Evolutionary conservation across 2,797 vertebrate species (phyloP).

Genomic region (Diglossa cyanea): DNA sequence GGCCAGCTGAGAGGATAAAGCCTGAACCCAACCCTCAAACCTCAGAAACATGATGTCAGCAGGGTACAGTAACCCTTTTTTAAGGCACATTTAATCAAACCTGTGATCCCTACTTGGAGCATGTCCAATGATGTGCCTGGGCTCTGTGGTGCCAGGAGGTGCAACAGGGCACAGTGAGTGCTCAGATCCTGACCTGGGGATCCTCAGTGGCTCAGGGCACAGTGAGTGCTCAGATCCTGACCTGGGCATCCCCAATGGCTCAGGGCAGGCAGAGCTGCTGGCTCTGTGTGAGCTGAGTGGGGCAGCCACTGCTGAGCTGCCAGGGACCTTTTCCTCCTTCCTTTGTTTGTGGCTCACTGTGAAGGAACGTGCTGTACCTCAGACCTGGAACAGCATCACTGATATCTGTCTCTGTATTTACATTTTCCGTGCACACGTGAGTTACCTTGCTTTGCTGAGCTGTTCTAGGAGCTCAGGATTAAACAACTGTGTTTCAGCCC

Average conservation of each 20-base stretch:
- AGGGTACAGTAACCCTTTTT: neutral
- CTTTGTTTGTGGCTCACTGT: neutral
- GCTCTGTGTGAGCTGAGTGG: neutral
- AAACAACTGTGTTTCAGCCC: neutral
- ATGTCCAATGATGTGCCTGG: rapidly evolving
- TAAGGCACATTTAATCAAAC: neutral
- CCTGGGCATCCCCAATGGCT: neutral
- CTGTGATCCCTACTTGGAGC: neutral
- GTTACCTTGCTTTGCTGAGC: neutral
- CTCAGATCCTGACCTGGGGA: too few species aligned
- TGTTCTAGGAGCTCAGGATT: neutral
- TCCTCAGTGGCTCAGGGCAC: too few species aligned
- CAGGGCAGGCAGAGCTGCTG: neutral
- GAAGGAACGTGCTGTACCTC: slow-evolving; percentile 3
- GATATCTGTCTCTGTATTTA: neutral
- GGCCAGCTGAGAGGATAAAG: neutral
- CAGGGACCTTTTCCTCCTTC: neutral
- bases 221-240: too few species aligned
- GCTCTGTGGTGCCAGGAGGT: neutral
- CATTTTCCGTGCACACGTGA: neutral
- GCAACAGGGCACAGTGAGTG: neutral
- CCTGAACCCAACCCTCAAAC: neutral
- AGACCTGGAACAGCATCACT: neutral
- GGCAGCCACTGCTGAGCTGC: neutral
- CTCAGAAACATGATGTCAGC: neutral